Conservation (phyloP, 2,888 invertebrate species). For the Branchellion lobata region DNA sequence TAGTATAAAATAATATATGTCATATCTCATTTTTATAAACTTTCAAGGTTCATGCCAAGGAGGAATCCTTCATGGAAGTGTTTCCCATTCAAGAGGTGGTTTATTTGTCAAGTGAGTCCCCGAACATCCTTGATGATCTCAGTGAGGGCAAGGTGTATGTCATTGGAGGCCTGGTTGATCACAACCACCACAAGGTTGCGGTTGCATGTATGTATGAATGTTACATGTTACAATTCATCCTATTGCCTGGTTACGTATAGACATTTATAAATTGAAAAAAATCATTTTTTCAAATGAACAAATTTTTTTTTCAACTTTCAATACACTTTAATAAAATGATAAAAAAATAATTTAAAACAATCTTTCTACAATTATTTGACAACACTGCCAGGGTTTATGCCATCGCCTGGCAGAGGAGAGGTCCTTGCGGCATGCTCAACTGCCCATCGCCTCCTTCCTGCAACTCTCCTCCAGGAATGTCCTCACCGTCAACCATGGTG, state of each 20-base stretch:
- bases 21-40: not conserved
- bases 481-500: slow-evolving; percentile 86
- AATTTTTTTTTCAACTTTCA: no score
- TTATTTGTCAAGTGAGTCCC: slow-evolving; percentile 91
- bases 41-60: slow-evolving; percentile 28
- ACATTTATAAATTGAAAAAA: no score
- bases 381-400: slow-evolving; percentile 88
- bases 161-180: slow-evolving; percentile 95
- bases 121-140: slow-evolving; percentile 72
- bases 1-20: no score
- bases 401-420: slow-evolving; percentile 77
- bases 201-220: not conserved
- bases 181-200: slow-evolving; percentile 79
- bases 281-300: no score
- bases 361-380: no score
- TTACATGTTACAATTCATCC: no score
- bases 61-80: slow-evolving; percentile 62
- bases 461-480: slow-evolving; percentile 89
- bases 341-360: no score
- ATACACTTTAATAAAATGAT: no score
- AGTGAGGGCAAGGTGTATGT: slow-evolving; percentile 81
- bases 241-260: no score
- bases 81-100: slow-evolving; percentile 77
- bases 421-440: slow-evolving; percentile 74
- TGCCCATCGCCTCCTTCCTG: slow-evolving; percentile 85